phyloP scores from a whole-genome alignment of 2,888 invertebrate species.

The Chymomyza fuscimana region DNA sequence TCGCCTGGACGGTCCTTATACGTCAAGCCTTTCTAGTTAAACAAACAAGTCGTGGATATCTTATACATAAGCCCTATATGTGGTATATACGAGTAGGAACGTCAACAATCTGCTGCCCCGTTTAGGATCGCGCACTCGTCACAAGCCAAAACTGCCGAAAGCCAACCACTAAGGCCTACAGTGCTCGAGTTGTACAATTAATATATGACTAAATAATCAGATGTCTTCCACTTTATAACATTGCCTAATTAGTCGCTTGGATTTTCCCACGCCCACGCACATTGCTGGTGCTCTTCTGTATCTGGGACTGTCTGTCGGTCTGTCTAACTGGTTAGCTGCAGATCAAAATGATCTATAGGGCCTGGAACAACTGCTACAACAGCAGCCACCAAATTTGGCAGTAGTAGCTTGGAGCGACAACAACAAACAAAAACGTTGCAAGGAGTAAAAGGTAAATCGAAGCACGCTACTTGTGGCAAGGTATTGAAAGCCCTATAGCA shows the following conservation, averaged over 20 bases:
- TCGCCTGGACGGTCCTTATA: no score
- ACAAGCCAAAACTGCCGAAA: no score
- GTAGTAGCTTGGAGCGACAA: background rate
- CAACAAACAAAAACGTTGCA: background rate
- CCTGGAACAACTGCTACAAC: background rate
- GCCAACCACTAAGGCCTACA: no score
- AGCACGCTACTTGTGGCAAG: conserved; percentile 62
- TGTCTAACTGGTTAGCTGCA: conserved; percentile 22
- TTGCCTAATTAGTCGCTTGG: conserved; percentile 55
- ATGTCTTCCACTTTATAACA: background rate
- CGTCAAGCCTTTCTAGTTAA: no score
- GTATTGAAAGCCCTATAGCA: conserved; percentile 43
- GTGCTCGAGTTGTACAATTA: background rate
- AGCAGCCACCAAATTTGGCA: conserved; percentile 4
- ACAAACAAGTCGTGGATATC: no score
- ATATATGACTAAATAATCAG: background rate
- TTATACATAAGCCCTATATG: no score
- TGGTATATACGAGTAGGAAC: no score
- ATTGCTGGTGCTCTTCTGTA: conserved; percentile 39
- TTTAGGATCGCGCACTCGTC: no score
- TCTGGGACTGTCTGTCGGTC: conserved; percentile 5
- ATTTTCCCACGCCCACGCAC: conserved; percentile 72
- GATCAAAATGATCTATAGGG: conserved; percentile 62
- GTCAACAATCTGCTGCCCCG: no score
- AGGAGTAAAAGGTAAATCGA: conserved; percentile 51